Base-by-base conservation (phyloP, 2,797 vertebrate species). In the Oceanodroma leucorhoa region DNA sequence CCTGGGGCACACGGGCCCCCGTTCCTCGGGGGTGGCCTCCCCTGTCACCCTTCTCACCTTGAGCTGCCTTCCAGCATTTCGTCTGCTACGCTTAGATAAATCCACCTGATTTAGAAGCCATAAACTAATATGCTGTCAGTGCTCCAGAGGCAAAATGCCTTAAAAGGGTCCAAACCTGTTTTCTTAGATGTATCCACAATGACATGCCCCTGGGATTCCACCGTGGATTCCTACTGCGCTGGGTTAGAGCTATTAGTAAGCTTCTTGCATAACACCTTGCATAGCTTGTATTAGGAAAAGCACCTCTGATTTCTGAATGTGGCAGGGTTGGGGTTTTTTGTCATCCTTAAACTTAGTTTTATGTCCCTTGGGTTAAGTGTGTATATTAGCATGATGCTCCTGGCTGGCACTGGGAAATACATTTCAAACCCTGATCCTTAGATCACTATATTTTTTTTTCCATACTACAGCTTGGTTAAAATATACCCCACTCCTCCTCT, bases 401-500 rank as follows among this genome's bases (percentile, higher is more conserved):
- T 82, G 62, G 24, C 70, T 93, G 85, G 36, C 20, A 12, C 57
- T 58, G 48, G 66, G 43, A 64, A 90, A 54, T 82, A 10, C 0
- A 16, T 73, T 87, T 89, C 26, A 57, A 38, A 67, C 34, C 62
- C 65, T 66, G 27, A 65, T 78, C 75, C n/a, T 92, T 51, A 48
- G 22, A 46, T 76, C 22, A 29, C 34, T 65, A 2, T 54, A 18
- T 76, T 82, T 41, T 76, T 84, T 36, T 34, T 27, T 15, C 23
- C 46, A 12, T 29, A 48, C 38, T 83, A 24, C 48, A 70, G 40
- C 90, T 83, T 65, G 20, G 83, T 88, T 92, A 94, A 96, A 87
- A 84, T 84, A 64, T 54, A 97, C 75, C 96, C 14, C 50, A 80
- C 91, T 94, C 90, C 95, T 94, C 92, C 87, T 93, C 81, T 97